A percentile compares a stretch with the other conserved stretches of the same genome.
Conservation (phyloP, 2,888 invertebrate species). For the Augiades crinisus region DNA sequence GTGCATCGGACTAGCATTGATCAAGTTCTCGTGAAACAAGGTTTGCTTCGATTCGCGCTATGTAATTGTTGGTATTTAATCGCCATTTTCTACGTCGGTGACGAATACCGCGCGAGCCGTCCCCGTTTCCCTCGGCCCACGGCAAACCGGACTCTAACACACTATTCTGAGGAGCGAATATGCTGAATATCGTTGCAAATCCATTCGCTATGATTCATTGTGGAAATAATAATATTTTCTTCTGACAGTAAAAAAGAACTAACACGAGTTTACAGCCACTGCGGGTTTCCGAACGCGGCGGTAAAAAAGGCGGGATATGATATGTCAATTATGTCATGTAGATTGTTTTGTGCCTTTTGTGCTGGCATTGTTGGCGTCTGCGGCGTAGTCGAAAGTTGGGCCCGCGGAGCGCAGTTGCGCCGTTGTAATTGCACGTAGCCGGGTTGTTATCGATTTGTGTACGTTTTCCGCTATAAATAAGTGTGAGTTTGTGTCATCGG, state of each 20-base stretch:
- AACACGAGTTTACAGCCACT: slow-evolving; percentile 2
- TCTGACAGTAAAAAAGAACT: slow-evolving; percentile 33
- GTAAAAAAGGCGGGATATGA: slow-evolving; percentile 50
- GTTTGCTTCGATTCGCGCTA: slow-evolving; percentile 51
- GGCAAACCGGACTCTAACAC: slow-evolving; percentile 70
- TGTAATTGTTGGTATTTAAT: slow-evolving; percentile 80
- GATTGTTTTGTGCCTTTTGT: slow-evolving; percentile 32
- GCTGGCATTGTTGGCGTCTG: slow-evolving; percentile 38
- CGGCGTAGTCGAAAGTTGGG: slow-evolving; percentile 42
- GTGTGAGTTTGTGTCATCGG: slow-evolving; percentile 72
- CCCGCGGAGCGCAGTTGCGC: slow-evolving; percentile 37
- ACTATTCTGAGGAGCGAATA: slow-evolving; percentile 61
- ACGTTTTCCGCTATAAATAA: slow-evolving; percentile 76
- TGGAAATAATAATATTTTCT: slow-evolving; percentile 67
- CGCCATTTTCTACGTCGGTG: slow-evolving; percentile 80
- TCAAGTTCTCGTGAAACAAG: slow-evolving; percentile 46
- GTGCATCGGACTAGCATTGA: slow-evolving; percentile 38
- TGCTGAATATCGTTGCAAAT: slow-evolving; percentile 48
- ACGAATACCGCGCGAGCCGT: slow-evolving; percentile 73
- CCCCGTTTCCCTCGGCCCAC: slow-evolving; percentile 61
- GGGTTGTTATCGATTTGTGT: slow-evolving; percentile 72
- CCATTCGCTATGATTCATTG: slow-evolving; percentile 71
- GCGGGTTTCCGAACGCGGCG: slow-evolving; percentile 38
- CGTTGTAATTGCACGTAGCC: slow-evolving; percentile 46
- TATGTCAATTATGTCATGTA: slow-evolving; percentile 31